phyloP scores from a whole-genome alignment of 2,113 vertebrate species.

The Callithrix jacchus region DNA sequence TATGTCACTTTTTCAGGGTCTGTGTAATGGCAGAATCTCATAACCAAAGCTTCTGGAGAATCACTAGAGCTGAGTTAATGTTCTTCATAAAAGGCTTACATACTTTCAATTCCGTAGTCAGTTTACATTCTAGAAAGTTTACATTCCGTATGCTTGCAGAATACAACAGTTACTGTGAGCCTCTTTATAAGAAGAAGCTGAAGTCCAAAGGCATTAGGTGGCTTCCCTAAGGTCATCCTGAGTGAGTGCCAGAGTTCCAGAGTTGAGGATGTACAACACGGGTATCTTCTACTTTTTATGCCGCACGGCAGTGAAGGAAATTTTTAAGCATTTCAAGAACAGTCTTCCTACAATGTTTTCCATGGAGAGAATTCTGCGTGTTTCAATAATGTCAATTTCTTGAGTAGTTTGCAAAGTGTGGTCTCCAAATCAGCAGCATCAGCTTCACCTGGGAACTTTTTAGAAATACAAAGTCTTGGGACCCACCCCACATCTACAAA shows the following conservation, averaged over 20 bases:
- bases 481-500: neutral
- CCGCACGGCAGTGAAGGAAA: neutral
- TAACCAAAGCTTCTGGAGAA: neutral
- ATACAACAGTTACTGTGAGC: fast-evolving
- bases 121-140: neutral
- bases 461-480: neutral
- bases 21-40: neutral
- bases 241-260: neutral
- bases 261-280: neutral
- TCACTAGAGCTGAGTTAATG: neutral
- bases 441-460: neutral
- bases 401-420: neutral
- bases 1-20: neutral
- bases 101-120: neutral
- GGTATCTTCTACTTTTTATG: neutral
- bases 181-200: neutral
- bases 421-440: neutral
- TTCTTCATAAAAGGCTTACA: neutral
- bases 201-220: neutral
- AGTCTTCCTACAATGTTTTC: neutral
- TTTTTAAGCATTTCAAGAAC: neutral
- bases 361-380: neutral
- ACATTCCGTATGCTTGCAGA: neutral
- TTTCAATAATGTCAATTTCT: neutral
- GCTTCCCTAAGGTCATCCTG: neutral